Percentiles rank a stretch among this genome's conserved stretches.
Evolutionary conservation across 2,888 invertebrate genomes (phyloP).

Genomic region (Dryocosmus kuriphilus): DNA sequence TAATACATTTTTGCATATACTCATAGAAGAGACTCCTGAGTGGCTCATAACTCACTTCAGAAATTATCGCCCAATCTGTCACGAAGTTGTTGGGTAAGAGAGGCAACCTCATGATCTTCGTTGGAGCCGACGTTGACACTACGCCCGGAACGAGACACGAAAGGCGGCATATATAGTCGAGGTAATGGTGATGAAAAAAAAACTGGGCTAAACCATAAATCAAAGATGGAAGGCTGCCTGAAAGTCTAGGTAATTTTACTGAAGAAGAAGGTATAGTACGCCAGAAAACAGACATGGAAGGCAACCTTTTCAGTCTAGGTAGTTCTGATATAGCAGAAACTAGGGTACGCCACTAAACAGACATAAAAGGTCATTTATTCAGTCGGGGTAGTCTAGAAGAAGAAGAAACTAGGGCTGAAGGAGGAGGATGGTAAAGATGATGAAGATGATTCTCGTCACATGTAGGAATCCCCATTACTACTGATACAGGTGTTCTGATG

Average conservation of each 20-base stretch:
- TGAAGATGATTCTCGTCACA: constrained; percentile 71
- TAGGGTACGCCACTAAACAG: no score
- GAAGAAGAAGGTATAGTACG: no score
- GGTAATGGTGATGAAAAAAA: no score
- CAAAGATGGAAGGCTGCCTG: no score
- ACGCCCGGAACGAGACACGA: constrained; percentile 81
- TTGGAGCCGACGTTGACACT: constrained; percentile 76
- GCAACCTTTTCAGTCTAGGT: no score
- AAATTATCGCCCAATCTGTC: constrained; percentile 91
- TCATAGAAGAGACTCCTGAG: no score
- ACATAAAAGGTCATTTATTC: constrained; percentile 76
- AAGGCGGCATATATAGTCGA: constrained; percentile 78
- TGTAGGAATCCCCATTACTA: constrained; percentile 73
- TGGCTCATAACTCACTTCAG: constrained; percentile 81
- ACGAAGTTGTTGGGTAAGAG: constrained; percentile 80
- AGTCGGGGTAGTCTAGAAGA: constrained; percentile 83
- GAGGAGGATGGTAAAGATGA: constrained; percentile 61
- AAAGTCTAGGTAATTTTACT: no score
- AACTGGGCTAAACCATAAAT: no score
- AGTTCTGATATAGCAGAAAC: no score
- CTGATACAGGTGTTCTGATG: no score
- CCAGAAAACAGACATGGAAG: no score
- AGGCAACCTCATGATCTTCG: constrained; percentile 77
- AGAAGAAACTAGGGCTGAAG: constrained; percentile 82
- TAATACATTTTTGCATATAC: not conserved